These are phyloP conservation scores for Tenthredo distinguenda DNA, from an alignment of 2,888 invertebrate species.

Conservation along the genomic window DNA sequence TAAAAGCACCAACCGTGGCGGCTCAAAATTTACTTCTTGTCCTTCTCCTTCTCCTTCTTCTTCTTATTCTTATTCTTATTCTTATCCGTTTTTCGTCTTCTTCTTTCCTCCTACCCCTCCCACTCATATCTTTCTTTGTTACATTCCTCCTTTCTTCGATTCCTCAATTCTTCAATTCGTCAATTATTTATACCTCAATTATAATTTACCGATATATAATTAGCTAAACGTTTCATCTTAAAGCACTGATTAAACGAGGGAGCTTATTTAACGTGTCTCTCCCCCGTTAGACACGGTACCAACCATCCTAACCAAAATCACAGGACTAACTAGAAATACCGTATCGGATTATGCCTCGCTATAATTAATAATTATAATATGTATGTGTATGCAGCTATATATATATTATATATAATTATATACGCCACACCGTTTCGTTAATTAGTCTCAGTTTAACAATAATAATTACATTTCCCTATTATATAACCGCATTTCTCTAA, in stretches of 20 bases:
- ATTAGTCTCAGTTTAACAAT: slow-evolving; percentile 17
- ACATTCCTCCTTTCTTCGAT: slow-evolving; percentile 6
- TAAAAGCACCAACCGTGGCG: slow-evolving; percentile 75
- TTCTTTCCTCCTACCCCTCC: slow-evolving; percentile 41
- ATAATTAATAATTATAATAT: background rate
- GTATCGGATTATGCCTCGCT: slow-evolving; percentile 28
- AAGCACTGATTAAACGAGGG: slow-evolving; percentile 78
- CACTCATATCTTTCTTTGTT: slow-evolving; percentile 49
- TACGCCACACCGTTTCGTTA: background rate
- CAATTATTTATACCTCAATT: slow-evolving; percentile 56
- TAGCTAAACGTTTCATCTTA: slow-evolving; percentile 76
- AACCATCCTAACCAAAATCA: slow-evolving; percentile 72
- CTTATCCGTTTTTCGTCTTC: background rate
- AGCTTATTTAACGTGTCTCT: slow-evolving; percentile 76
- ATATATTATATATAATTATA: background rate
- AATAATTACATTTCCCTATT: slow-evolving; percentile 8
- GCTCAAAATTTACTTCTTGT: slow-evolving; percentile 51
- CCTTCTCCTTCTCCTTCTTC: slow-evolving; percentile 16
- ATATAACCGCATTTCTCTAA: background rate
- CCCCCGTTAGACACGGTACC: slow-evolving; percentile 73
- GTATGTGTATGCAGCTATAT: background rate
- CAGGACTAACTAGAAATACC: slow-evolving; percentile 77
- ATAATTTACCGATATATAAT: slow-evolving; percentile 71
- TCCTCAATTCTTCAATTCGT: slow-evolving; percentile 15
- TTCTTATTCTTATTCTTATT: slow-evolving; percentile 16